Conservation (phyloP, 2,888 invertebrate genomes). For the Aphrophora alni region DNA sequence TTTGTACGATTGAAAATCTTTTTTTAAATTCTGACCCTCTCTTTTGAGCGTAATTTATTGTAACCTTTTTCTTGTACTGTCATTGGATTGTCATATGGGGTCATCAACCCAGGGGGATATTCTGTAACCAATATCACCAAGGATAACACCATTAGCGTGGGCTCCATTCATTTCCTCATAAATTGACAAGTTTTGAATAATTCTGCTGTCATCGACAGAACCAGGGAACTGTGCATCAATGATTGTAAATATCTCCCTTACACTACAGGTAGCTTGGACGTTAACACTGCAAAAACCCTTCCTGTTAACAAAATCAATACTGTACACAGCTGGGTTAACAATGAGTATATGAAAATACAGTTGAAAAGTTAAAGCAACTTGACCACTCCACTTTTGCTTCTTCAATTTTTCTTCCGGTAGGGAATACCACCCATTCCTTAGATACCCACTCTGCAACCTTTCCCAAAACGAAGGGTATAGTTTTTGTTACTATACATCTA, state of each 20-base stretch:
- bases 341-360: background rate
- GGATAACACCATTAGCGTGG: background rate
- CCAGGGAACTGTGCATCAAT: background rate
- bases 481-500: background rate
- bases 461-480: background rate
- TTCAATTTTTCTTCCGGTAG: slow-evolving; percentile 4
- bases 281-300: background rate
- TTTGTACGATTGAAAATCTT: background rate
- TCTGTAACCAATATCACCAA: slow-evolving; percentile 10
- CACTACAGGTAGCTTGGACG: background rate
- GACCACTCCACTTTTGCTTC: background rate
- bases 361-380: background rate
- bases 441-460: background rate
- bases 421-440: background rate
- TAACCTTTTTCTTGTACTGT: background rate
- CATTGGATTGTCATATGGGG: background rate
- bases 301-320: background rate
- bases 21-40: background rate
- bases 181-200: background rate
- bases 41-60: background rate
- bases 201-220: slow-evolving; percentile 4
- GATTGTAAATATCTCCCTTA: background rate
- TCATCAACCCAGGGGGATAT: background rate
- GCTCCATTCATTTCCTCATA: background rate
- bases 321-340: background rate